phyloP scores from a whole-genome alignment of 2,888 invertebrate species.

The Nymphalis c-album region DNA sequence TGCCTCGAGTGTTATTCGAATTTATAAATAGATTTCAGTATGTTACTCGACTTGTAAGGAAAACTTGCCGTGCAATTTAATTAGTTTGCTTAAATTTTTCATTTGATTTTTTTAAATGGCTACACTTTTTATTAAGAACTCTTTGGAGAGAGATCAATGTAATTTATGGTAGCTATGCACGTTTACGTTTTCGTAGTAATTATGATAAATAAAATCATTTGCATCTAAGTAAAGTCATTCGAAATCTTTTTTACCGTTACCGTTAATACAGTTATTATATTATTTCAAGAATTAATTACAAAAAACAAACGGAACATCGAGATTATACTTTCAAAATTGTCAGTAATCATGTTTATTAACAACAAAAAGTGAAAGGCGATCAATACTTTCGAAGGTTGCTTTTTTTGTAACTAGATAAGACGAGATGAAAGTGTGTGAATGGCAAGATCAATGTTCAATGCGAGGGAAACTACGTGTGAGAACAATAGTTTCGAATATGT shows the following conservation, averaged over 20 bases:
- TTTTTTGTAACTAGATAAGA: conserved; percentile 72
- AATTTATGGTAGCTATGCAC: too few relatives aligned
- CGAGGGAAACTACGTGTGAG: conserved; percentile 50
- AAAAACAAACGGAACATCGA: conserved; percentile 9
- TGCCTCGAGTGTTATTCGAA: conserved; percentile 9
- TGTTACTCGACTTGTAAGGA: background rate
- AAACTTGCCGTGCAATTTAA: background rate
- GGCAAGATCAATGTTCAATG: conserved; percentile 52
- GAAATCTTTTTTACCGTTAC: background rate
- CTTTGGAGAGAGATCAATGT: too few relatives aligned
- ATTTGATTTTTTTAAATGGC: background rate
- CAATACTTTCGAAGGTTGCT: conserved; percentile 61
- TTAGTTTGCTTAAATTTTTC: background rate
- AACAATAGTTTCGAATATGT: conserved; percentile 22
- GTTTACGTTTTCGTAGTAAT: too few relatives aligned
- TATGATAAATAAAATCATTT: background rate
- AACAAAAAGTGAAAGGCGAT: conserved; percentile 76
- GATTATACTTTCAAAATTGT: conserved; percentile 40
- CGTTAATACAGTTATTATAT: conserved; percentile 10
- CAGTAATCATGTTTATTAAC: conserved; percentile 66
- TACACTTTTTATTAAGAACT: background rate
- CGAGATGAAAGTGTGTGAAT: conserved; percentile 74
- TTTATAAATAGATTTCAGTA: conserved; percentile 1
- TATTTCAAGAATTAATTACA: conserved; percentile 16
- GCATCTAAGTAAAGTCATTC: background rate